Evolutionary conservation across 2,888 invertebrate species (phyloP), one percentile per base, ranked within the genome.

Genomic region (Danaus chrysippus): DNA sequence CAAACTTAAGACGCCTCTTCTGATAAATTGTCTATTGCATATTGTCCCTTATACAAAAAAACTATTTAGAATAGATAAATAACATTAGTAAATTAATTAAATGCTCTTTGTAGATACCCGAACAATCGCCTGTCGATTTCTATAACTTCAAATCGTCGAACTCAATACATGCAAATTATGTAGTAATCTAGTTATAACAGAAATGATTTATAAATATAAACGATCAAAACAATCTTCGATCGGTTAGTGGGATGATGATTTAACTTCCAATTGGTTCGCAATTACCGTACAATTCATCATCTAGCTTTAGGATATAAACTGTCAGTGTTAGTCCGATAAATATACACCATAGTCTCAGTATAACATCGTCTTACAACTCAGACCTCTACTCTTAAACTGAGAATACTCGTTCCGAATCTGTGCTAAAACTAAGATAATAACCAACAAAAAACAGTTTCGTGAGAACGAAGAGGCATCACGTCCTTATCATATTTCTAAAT

Each of bases 361-460:
- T 62, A 54, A 59, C 63, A 61, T 56, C 53, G 55, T 54, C 46
- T 42, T 59, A 53, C 52, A 42, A 56, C 54, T 60, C 54, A 58
- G 56, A 63, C 61, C 59, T 59, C 23, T 34, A 6, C 23, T 34
- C 23, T 34, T 34, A 3, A 34, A 6, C 6, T 23, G 3, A 34
- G 23, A 34, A 34, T 8, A 6, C 23, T 34, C 6, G 23, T 34
- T 34, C 8, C 8, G 8, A 6, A 34, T 23, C 23, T 2, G 23
- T 34, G 23, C 6, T 57, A 42, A 44, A 58, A 44, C 55, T 53
- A 54, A 52, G 58, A 63, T 63, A 59, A 46, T 59, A 52, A 67
- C 61, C 65, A 63, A 63, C 65, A 65, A 65, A 59, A 59, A 62
- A 60, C 57, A 60, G 41, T 65, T 63, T 67, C 65, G 65, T 67